Evolutionary conservation across 2,888 invertebrate genomes (phyloP).

Genomic region (Drosophila mimetica): DNA sequence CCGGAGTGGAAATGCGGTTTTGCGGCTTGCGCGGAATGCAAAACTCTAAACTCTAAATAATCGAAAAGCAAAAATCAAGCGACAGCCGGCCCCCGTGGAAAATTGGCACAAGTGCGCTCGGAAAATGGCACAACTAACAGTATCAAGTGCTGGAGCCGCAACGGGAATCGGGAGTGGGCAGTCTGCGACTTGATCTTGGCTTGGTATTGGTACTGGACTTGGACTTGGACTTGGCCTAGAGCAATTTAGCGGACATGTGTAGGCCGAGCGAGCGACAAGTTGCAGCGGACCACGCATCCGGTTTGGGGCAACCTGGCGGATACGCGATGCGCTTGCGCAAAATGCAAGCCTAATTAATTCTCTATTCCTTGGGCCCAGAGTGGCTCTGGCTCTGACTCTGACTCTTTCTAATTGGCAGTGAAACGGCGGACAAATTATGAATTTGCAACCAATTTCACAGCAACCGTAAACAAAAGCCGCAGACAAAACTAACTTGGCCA

Average conservation of each 20-base stretch:
- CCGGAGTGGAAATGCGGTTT: constrained; percentile 63
- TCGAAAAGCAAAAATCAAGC: constrained; percentile 65
- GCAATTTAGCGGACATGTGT: constrained; percentile 52
- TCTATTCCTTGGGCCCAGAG: constrained; percentile 43
- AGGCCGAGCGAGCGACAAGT: constrained; percentile 36
- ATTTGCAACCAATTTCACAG: constrained; percentile 76
- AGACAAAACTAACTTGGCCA: constrained; percentile 38
- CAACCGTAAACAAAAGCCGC: constrained; percentile 50
- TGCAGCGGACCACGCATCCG: constrained; percentile 28
- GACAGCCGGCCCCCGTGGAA: constrained; percentile 45
- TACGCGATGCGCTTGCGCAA: not conserved
- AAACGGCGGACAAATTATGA: constrained; percentile 58
- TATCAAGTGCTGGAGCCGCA: constrained; percentile 47
- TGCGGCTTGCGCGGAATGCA: constrained; percentile 69
- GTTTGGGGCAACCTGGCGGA: constrained; percentile 22
- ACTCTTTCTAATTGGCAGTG: constrained; percentile 72
- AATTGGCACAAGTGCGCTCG: constrained; percentile 76
- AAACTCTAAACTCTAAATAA: constrained; percentile 61
- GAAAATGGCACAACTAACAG: constrained; percentile 79
- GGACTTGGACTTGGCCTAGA: constrained; percentile 16
- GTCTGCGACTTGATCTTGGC: not conserved
- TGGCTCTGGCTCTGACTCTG: no score
- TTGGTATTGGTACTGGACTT: not conserved
- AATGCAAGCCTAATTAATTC: constrained; percentile 24
- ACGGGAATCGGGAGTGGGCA: constrained; percentile 20